Evolutionary conservation across 2,888 invertebrate genomes (phyloP), one percentile per base, ranked within the genome.

Genomic region (Vesta saturnalis): DNA sequence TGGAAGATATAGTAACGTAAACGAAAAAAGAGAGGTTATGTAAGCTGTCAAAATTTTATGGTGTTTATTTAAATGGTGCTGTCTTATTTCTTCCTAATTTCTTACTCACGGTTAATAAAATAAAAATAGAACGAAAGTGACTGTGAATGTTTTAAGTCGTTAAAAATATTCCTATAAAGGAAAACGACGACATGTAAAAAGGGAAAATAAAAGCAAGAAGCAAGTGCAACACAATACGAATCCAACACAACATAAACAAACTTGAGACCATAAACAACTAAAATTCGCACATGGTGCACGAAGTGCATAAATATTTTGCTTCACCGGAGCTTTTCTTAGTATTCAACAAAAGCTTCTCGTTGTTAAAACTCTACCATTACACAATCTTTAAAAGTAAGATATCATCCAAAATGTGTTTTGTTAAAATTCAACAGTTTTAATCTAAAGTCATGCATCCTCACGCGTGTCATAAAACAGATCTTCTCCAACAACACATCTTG

Each of bases 261-360:
- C 73, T 73, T 61, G 68, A 72, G 70, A 70, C 73, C 73, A 74
- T 76, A 82, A 82, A 82, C 79, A 81, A 80, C 78, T 79, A 79
- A 82, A 82, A 82, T 81, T 82, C 82, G 81, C 82, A 82, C 82
- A 82, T 82, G 82, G 79, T 76, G 82, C 82, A 82, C 82, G 82
- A 82, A 80, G 79, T 62, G 69, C 69, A 66, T 74, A 76, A 62
- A 70, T 71, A 71, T 73, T 80, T 80, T 60, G 46, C 47, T 49
- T 18, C 18, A 46, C 57, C 19, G 49, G 54, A 52, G 59, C 46
- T 43, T 54, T 60, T 23, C 59, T 18, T 12, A 19, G 39, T 46
- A 43, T 21, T 54, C 35, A 14, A 18, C 18, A 19, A 15, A 16
- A 18, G 18, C 46, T 57, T 16, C 56, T 30, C 47, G n/a, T 14